Percentiles rank a stretch among this genome's conserved stretches.
Evolutionary conservation across 2,888 invertebrate genomes (phyloP).

Genomic region (Drosophila merina): DNA sequence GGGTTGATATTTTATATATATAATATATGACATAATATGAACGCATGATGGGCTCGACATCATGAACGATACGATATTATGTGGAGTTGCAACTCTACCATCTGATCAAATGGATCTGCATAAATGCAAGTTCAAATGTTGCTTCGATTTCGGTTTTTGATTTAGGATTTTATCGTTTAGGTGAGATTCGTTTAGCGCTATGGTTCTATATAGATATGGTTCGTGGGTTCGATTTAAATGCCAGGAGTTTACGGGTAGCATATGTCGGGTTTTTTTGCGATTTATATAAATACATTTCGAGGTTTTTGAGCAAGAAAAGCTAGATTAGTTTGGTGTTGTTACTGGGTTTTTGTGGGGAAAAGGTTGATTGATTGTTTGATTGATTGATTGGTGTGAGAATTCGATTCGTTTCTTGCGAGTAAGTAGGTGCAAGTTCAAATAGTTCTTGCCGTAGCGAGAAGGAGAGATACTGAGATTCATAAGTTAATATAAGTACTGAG

Average conservation of each 20-base stretch:
- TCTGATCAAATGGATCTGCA: slow-evolving; percentile 82
- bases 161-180: slow-evolving; percentile 59
- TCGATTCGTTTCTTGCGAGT: slow-evolving; percentile 45
- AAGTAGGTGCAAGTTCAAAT: slow-evolving; percentile 68
- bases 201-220: slow-evolving; percentile 38
- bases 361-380: slow-evolving; percentile 8
- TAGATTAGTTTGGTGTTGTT: slow-evolving; percentile 42
- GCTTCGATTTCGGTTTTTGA: slow-evolving; percentile 52
- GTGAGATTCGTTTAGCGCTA: slow-evolving; percentile 51
- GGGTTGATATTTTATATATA: slow-evolving; percentile 34
- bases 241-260: slow-evolving; percentile 68
- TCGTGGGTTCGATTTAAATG: slow-evolving; percentile 45
- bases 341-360: slow-evolving; percentile 21
- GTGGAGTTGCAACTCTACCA: slow-evolving; percentile 84
- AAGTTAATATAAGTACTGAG: slow-evolving; percentile 26
- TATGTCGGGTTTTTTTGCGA: slow-evolving; percentile 46
- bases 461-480: slow-evolving; percentile 16
- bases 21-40: slow-evolving; percentile 80
- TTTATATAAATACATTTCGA: slow-evolving; percentile 41
- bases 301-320: slow-evolving; percentile 45
- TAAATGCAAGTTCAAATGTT: slow-evolving; percentile 81
- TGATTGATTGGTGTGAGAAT: slow-evolving; percentile 27
- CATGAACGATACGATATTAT: slow-evolving; percentile 82
- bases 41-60: slow-evolving; percentile 74
- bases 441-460: slow-evolving; percentile 65